Percentiles rank a stretch among this genome's conserved stretches.
phyloP scores from a whole-genome alignment of 2,113 vertebrate species.

The Bujurquina vittata region DNA sequence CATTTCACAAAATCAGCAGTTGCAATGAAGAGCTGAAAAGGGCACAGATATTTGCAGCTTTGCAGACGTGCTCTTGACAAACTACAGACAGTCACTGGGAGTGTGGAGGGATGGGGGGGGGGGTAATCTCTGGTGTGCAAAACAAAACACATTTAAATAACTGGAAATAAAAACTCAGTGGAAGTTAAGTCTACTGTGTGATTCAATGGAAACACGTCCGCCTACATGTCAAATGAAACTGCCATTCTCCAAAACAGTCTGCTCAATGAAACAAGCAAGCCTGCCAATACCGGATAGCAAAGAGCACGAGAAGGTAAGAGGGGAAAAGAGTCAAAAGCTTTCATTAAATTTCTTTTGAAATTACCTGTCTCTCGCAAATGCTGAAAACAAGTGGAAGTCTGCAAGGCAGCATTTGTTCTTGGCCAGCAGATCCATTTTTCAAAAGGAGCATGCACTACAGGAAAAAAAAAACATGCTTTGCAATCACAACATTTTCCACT shows the following conservation, averaged over 20 bases:
- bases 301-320: conserved; percentile 23
- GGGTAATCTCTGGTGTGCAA: conserved; percentile 23
- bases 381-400: conserved; percentile 46
- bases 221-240: conserved; percentile 49
- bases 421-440: conserved; percentile 46
- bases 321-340: conserved; percentile 27
- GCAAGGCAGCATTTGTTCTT: conserved; percentile 45
- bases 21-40: conserved; percentile 24
- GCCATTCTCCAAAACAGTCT: conserved; percentile 25
- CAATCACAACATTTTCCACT: conserved; percentile 61
- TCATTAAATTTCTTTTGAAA: conserved; percentile 56
- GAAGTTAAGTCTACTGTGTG: conserved; percentile 49
- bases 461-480: conserved; percentile 39
- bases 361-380: conserved; percentile 15
- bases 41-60: conserved; percentile 35
- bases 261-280: conserved; percentile 37
- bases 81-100: conserved; percentile 9
- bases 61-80: conserved; percentile 35
- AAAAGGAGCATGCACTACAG: conserved; percentile 39
- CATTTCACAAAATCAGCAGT: conserved; percentile 65
- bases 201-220: conserved; percentile 66
- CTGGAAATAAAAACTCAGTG: conserved; percentile 46
- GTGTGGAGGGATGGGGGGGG: not conserved
- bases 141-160: conserved; percentile 47
- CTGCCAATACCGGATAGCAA: conserved; percentile 21